A percentile compares a stretch with the other conserved stretches of the same genome.
Conservation (phyloP, 2,888 invertebrate genomes). For the Agelastica alni region DNA sequence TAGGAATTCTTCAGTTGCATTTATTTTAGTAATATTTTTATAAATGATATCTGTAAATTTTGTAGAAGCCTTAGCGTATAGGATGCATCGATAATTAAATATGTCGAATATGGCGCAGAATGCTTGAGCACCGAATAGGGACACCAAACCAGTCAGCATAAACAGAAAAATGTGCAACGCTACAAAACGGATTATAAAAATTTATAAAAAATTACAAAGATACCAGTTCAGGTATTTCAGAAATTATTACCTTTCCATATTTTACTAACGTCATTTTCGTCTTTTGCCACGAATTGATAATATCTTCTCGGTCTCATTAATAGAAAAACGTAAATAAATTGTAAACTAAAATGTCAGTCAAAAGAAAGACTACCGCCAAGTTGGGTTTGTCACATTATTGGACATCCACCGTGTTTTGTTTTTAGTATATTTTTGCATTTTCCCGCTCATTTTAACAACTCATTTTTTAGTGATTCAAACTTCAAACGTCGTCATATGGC, state of each 20-base stretch:
- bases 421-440: no score
- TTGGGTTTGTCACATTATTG: no score
- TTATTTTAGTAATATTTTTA: neutral
- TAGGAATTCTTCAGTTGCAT: neutral
- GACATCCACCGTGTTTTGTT: no score
- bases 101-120: constrained; percentile 35
- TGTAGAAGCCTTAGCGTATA: constrained; percentile 27
- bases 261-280: neutral
- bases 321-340: no score
- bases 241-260: constrained; percentile 16
- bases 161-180: constrained; percentile 22
- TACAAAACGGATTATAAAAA: neutral
- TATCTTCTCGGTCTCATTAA: constrained; percentile 23
- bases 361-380: no score
- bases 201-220: no score
- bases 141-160: constrained; percentile 9
- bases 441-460: no score
- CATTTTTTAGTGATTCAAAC: no score
- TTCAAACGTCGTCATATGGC: no score
- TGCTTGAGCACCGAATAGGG: constrained; percentile 26
- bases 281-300: constrained; percentile 18
- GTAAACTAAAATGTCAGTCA: no score
- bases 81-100: constrained; percentile 28
- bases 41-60: constrained; percentile 4
- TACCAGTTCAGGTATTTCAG: neutral